Evolutionary conservation across 2,797 vertebrate species (phyloP).

Genomic region (Hypotaenidia okinawae): DNA sequence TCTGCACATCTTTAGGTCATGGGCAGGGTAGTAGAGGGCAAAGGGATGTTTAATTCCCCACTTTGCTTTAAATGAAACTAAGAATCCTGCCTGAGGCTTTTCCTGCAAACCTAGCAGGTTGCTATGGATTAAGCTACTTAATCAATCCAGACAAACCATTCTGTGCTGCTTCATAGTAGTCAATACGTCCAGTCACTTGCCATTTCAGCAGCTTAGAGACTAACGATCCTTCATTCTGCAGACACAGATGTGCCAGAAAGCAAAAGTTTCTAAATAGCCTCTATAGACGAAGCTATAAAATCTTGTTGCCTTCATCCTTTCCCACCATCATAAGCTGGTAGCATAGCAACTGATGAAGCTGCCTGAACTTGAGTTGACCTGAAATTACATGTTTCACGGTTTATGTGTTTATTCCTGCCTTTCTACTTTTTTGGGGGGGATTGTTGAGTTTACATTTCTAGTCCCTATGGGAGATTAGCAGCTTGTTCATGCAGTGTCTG

Average conservation of each 20-base stretch:
- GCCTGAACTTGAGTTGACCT: conserved; percentile 54
- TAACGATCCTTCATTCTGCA: conserved; percentile 36
- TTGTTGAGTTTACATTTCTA: conserved; percentile 45
- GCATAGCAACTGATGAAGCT: conserved; percentile 72
- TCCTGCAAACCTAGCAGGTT: conserved; percentile 40
- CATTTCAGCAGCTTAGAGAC: conserved; percentile 66
- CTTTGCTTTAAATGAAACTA: conserved; percentile 43
- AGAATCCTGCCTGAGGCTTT: conserved; percentile 54
- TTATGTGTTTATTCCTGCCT: conserved; percentile 14
- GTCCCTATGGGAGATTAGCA: conserved; percentile 54
- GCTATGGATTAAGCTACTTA: conserved; percentile 63
- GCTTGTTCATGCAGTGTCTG: conserved; percentile 39
- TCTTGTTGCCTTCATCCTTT: conserved; percentile 22
- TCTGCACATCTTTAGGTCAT: background rate
- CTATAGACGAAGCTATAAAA: conserved; percentile 45
- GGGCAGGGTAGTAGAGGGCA: background rate
- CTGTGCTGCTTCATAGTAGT: conserved; percentile 43
- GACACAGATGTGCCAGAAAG: conserved; percentile 42
- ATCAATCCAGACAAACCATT: conserved; percentile 62
- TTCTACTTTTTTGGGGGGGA: background rate
- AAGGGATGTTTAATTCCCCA: background rate
- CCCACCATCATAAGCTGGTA: conserved; percentile 49
- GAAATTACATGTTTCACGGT: conserved; percentile 45
- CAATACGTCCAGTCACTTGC: conserved; percentile 58
- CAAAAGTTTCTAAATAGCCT: conserved; percentile 63